Conservation (phyloP, 2,888 invertebrate species). For the Sphaerophoria rueppellii region DNA sequence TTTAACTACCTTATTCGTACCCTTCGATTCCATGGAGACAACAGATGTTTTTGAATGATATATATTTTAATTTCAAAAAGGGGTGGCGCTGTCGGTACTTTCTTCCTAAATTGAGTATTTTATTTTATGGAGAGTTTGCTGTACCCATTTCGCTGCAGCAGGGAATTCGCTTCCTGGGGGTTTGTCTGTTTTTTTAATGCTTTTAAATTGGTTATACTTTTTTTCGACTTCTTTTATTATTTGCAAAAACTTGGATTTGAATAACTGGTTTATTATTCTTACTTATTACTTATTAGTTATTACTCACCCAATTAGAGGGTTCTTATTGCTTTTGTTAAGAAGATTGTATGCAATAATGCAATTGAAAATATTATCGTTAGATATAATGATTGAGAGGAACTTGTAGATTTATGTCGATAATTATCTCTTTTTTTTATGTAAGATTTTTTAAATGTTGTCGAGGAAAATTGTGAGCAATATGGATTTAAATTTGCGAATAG, state of each 20-base stretch:
- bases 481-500: too few species aligned
- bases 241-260: slow-evolving; percentile 7
- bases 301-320: slow-evolving; percentile 24
- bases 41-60: slow-evolving; percentile 72
- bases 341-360: not conserved
- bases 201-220: slow-evolving; percentile 51
- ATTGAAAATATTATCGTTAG: not conserved
- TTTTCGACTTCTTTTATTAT: slow-evolving; percentile 24
- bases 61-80: slow-evolving; percentile 64
- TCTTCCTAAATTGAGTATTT: slow-evolving; percentile 49
- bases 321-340: slow-evolving; percentile 6
- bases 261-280: slow-evolving; percentile 38
- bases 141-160: not conserved
- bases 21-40: slow-evolving; percentile 68
- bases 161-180: slow-evolving; percentile 6
- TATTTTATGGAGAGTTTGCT: slow-evolving; percentile 30
- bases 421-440: too few species aligned
- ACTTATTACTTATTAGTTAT: too few species aligned
- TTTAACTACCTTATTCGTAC: not conserved
- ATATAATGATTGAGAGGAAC: not conserved
- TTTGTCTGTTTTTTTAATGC: slow-evolving; percentile 36
- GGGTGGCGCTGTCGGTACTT: slow-evolving; percentile 37
- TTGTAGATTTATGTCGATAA: too few species aligned
- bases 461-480: too few species aligned
- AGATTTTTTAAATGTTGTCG: too few species aligned